Percentiles rank a stretch among this genome's conserved stretches.
Evolutionary conservation across 2,797 vertebrate genomes (phyloP).

Genomic region (Mus caroli): DNA sequence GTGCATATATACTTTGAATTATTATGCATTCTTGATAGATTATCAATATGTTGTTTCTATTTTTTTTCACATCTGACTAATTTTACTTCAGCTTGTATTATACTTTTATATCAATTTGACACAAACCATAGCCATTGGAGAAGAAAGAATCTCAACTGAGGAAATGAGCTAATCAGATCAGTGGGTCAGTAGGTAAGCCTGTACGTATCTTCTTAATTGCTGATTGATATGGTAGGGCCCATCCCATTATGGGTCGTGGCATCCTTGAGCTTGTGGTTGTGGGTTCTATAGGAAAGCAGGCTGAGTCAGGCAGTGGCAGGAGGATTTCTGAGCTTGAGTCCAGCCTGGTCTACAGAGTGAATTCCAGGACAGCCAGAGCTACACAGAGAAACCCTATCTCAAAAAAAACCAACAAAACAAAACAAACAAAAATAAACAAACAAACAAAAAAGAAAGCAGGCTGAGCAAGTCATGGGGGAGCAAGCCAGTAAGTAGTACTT

Average conservation of each 20-base stretch:
- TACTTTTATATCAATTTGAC: neutral
- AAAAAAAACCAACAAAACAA: too few relatives aligned
- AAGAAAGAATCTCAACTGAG: neutral
- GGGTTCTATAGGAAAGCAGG: neutral
- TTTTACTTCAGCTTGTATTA: neutral
- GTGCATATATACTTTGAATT: neutral
- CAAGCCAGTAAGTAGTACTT: neutral
- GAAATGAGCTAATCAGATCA: neutral
- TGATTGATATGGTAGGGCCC: neutral
- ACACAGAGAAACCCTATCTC: too few relatives aligned
- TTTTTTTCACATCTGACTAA: neutral
- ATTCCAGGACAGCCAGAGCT: too few relatives aligned
- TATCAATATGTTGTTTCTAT: neutral
- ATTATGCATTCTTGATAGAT: neutral
- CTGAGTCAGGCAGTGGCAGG: neutral
- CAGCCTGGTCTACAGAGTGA: too few relatives aligned
- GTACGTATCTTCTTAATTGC: neutral
- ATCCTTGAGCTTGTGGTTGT: neutral
- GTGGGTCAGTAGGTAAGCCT: neutral
- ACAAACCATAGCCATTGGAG: neutral
- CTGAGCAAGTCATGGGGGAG: neutral
- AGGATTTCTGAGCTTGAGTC: too few relatives aligned
- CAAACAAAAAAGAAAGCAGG: neutral
- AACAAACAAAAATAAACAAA: too few relatives aligned
- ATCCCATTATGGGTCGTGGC: neutral